phyloP scores from a whole-genome alignment of 2,797 vertebrate genomes.

The Melanogrammus aeglefinus region DNA sequence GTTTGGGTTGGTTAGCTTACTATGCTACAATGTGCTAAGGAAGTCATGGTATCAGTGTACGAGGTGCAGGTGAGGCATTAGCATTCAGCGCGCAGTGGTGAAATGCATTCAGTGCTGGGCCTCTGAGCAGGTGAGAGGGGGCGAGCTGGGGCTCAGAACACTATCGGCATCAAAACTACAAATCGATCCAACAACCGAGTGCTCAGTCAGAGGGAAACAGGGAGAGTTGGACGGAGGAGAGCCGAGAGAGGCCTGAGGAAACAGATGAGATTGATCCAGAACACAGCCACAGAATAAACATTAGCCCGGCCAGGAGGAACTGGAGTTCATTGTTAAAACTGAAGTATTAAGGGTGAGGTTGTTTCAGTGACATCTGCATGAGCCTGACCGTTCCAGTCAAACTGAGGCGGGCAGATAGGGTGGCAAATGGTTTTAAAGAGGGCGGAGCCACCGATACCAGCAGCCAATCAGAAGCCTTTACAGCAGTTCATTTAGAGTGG shows the following conservation, averaged over 20 bases:
- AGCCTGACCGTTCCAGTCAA: too few species aligned
- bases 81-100: constrained; percentile 39
- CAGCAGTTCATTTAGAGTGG: neutral
- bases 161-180: constrained; percentile 1
- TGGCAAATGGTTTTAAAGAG: neutral
- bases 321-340: neutral
- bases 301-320: neutral
- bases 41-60: constrained; percentile 22
- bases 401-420: neutral
- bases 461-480: neutral
- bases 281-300: neutral
- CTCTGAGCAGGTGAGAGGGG: neutral
- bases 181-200: neutral
- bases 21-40: too few species aligned
- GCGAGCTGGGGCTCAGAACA: neutral
- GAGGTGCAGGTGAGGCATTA: constrained; percentile 51
- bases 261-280: neutral
- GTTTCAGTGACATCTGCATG: neutral
- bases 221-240: constrained; percentile 6
- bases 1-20: neutral
- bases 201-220: neutral
- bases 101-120: constrained; percentile 44
- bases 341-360: neutral
- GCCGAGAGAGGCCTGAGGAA: neutral
- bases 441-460: neutral